Evolutionary conservation across 2,888 invertebrate genomes (phyloP), one percentile per base, ranked within the genome.

Genomic region (Lasioglossum oenotherae): DNA sequence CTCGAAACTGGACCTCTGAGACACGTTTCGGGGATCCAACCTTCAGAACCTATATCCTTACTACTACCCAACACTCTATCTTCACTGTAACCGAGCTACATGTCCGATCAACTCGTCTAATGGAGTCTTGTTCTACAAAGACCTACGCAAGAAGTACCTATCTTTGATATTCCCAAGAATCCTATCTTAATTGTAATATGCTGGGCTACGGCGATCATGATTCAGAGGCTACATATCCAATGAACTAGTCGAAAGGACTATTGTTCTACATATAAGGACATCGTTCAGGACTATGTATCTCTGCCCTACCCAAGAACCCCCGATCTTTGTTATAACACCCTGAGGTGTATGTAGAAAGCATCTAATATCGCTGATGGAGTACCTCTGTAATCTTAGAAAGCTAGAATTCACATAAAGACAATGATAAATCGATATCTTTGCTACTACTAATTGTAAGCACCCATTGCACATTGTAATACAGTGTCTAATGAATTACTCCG

Each of bases 1-100:
- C 89, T 86, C 89, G 81, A 82, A 82, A 83, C 23, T 67, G 74
- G 72, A 77, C 53, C 82, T 82, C 73, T 49, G 77, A 84, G 88
- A 81, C 75, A 82, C 57, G 78, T 74, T 64, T 78, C 38, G 44
- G 78, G n/a, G 41, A 41, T n/a, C 41, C 71, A n/a, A 38, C 41
- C n/a, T 41, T 41, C 19, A 8, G 41, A 71, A 41, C 41, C n/a
- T n/a, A n/a, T 71, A 71, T 23, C 71, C 41, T 5, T 71, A 38
- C 14, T 71, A n/a, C 38, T n/a, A 12, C 4, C 12, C 38, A 69
- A 67, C 19, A 19, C 23, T 69, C 23, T 35, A 35, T 23, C 19
- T 35, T 69, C 10, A 23, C 23, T 38, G 69, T 23, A 23, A 64
- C 16, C 31, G 16, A 27, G 64, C 64, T 31, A 31, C 64, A 19